phyloP scores from a whole-genome alignment of 1,140 invertebrate genomes.

The Drosophila bifasciata region DNA sequence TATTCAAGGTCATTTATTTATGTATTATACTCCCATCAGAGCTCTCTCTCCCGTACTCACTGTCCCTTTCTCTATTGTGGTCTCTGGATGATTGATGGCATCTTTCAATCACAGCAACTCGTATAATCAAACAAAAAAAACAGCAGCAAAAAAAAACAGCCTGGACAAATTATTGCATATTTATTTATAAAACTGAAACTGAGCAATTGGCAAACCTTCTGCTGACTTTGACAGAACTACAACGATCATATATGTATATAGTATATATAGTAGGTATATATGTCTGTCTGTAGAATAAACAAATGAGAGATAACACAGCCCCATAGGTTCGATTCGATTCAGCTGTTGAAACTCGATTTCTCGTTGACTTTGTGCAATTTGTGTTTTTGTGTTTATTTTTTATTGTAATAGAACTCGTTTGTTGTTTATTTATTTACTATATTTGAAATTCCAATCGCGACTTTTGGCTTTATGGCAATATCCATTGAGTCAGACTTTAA shows the following conservation, averaged over 20 bases:
- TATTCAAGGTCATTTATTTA: constrained; percentile 16
- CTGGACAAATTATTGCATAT: constrained; percentile 42
- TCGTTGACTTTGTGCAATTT: no score
- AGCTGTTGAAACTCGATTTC: no score
- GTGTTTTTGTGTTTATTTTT: constrained; percentile 5
- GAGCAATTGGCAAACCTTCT: constrained; percentile 21
- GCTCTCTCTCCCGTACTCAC: no score
- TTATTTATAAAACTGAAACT: constrained; percentile 46
- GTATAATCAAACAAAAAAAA: neutral
- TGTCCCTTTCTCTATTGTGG: neutral
- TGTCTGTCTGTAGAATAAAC: no score
- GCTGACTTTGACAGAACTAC: constrained; percentile 32
- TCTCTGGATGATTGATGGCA: constrained; percentile 49
- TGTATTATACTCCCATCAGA: neutral
- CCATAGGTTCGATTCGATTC: no score
- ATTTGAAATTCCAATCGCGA: constrained; percentile 49
- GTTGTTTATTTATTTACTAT: constrained; percentile 13
- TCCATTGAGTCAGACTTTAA: constrained; percentile 30
- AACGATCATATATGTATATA: neutral
- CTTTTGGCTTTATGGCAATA: constrained; percentile 42
- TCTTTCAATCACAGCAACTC: constrained; percentile 21
- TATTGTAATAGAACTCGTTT: constrained; percentile 52
- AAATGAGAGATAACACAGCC: no score
- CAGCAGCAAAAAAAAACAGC: no score
- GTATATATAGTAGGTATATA: no score